Evolutionary conservation across 2,888 invertebrate species (phyloP).

Genomic region (Mythimna impura): DNA sequence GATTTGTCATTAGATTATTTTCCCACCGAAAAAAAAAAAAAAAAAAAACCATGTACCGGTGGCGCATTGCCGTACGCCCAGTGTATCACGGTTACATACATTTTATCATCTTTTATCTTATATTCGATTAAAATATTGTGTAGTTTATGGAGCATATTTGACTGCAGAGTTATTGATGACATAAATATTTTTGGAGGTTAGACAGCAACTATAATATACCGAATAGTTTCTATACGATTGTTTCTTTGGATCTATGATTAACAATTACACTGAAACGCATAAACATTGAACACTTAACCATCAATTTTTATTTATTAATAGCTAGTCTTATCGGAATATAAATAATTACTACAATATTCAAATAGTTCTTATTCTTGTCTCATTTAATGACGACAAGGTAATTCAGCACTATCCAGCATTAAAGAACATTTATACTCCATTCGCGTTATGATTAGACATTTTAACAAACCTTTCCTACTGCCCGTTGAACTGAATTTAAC

Average conservation of each 20-base stretch:
- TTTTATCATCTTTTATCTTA: too few species aligned
- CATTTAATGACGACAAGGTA: conserved; percentile 49
- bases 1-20: too few species aligned
- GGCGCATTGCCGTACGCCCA: too few species aligned
- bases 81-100: too few species aligned
- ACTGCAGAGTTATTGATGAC: conserved; percentile 22
- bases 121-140: not conserved
- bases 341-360: conserved; percentile 6
- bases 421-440: not conserved
- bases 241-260: conserved; percentile 8
- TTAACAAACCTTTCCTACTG: too few species aligned
- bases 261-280: conserved; percentile 27
- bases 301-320: conserved; percentile 18
- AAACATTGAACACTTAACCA: conserved; percentile 28
- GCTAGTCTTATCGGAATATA: conserved; percentile 23
- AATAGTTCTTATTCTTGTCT: conserved; percentile 14
- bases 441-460: too few species aligned
- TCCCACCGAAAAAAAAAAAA: too few species aligned
- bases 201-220: conserved; percentile 18
- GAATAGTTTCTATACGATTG: not conserved
- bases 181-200: conserved; percentile 43
- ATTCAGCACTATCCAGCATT: conserved; percentile 18
- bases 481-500: too few species aligned
- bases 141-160: not conserved
- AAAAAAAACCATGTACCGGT: too few species aligned